Percentiles rank a stretch among this genome's conserved stretches.
These are phyloP conservation scores for Matsumurasca onukii DNA, from an alignment of 1,140 invertebrate genomes.

Conservation along the genomic window DNA sequence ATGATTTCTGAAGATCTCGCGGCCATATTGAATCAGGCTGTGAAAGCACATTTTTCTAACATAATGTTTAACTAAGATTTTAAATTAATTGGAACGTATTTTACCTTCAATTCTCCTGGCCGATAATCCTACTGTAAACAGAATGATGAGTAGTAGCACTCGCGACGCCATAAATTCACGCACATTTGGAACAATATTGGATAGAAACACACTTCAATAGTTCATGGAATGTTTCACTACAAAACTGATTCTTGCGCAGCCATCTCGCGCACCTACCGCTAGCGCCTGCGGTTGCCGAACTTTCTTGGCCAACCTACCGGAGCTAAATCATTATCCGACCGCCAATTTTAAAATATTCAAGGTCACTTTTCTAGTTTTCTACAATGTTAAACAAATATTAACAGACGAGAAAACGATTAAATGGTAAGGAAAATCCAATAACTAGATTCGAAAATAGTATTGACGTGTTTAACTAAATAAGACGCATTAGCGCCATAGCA, in stretches of 20 bases:
- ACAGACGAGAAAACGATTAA: too few species aligned
- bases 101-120: conserved; percentile 38
- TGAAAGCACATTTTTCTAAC: conserved; percentile 30
- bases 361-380: too few species aligned
- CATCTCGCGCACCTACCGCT: neutral
- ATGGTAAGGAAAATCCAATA: too few species aligned
- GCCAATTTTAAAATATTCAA: too few species aligned
- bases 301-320: too few species aligned
- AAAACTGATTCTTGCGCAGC: neutral
- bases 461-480: too few species aligned
- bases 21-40: conserved; percentile 36
- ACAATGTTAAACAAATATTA: too few species aligned
- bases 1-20: conserved; percentile 19
- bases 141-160: conserved; percentile 44
- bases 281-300: neutral
- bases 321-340: too few species aligned
- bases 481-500: too few species aligned
- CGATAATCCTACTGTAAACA: conserved; percentile 43
- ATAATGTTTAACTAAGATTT: conserved; percentile 32
- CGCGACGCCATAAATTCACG: conserved; percentile 46
- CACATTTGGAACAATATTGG: conserved; percentile 44
- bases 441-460: too few species aligned
- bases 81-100: conserved; percentile 30
- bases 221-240: neutral
- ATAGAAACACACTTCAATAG: conserved; percentile 35